Evolutionary conservation across 2,113 vertebrate genomes (phyloP).

Genomic region (Chaetops frenatus): DNA sequence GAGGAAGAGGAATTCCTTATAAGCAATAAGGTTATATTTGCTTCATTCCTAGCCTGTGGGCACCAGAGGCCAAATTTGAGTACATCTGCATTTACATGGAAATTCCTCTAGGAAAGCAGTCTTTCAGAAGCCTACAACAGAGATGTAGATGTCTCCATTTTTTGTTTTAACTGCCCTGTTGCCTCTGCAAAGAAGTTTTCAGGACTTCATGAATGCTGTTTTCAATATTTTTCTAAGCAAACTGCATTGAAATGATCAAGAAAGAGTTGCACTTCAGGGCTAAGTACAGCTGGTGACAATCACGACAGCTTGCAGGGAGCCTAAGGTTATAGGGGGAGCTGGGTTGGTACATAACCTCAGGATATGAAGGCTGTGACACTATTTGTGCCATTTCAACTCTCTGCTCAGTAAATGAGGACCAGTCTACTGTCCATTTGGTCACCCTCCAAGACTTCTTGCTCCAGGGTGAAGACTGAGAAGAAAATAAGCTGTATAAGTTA

Average conservation of each 20-base stretch:
- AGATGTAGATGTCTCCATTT: background rate
- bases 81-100: background rate
- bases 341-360: background rate
- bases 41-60: background rate
- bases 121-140: background rate
- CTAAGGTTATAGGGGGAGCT: background rate
- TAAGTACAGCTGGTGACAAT: background rate
- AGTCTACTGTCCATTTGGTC: background rate
- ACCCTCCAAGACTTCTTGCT: background rate
- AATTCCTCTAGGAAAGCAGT: background rate
- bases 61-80: background rate
- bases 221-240: background rate
- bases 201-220: background rate
- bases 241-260: background rate
- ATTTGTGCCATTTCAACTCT: background rate
- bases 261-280: background rate
- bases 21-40: background rate
- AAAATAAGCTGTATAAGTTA: background rate
- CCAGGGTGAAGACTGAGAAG: background rate
- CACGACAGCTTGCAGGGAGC: background rate
- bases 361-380: background rate
- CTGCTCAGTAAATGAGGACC: background rate
- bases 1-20: background rate
- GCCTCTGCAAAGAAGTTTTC: background rate
- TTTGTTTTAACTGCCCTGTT: background rate